A percentile compares a stretch with the other conserved stretches of the same genome.
These are phyloP conservation scores for Cenopis cana DNA, from an alignment of 2,888 invertebrate species.

Conservation along the genomic window DNA sequence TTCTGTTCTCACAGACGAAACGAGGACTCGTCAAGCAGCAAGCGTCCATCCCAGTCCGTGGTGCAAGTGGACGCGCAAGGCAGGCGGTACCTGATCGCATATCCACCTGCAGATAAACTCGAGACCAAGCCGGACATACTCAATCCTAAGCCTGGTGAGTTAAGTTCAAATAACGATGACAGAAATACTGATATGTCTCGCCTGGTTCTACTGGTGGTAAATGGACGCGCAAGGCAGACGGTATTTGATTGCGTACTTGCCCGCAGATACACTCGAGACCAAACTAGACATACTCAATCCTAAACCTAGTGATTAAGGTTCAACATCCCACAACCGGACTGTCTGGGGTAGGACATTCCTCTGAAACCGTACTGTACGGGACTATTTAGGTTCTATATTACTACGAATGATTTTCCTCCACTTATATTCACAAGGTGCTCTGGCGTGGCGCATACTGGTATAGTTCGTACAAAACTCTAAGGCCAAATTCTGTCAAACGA, in stretches of 20 bases:
- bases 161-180: slow-evolving; percentile 55
- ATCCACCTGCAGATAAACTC: slow-evolving; percentile 71
- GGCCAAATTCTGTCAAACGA: too few relatives aligned
- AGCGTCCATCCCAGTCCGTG: slow-evolving; percentile 77
- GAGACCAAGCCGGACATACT: slow-evolving; percentile 79
- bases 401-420: too few relatives aligned
- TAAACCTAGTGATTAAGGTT: slow-evolving; percentile 64
- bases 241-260: slow-evolving; percentile 76
- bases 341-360: too few relatives aligned
- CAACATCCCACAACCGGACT: too few relatives aligned
- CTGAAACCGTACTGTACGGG: too few relatives aligned
- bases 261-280: slow-evolving; percentile 71
- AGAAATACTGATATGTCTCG: slow-evolving; percentile 48
- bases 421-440: too few relatives aligned
- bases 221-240: slow-evolving; percentile 76
- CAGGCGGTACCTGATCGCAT: slow-evolving; percentile 75
- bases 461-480: too few relatives aligned
- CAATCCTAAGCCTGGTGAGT: slow-evolving; percentile 74
- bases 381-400: too few relatives aligned
- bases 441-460: too few relatives aligned
- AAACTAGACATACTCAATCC: slow-evolving; percentile 79
- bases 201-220: slow-evolving; percentile 53
- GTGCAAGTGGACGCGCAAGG: slow-evolving; percentile 80
- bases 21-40: slow-evolving; percentile 64
- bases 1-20: slow-evolving; percentile 59